Evolutionary conservation across 1,140 invertebrate genomes (phyloP), one percentile per base, ranked within the genome.

Genomic region (Bradysia coprophila): DNA sequence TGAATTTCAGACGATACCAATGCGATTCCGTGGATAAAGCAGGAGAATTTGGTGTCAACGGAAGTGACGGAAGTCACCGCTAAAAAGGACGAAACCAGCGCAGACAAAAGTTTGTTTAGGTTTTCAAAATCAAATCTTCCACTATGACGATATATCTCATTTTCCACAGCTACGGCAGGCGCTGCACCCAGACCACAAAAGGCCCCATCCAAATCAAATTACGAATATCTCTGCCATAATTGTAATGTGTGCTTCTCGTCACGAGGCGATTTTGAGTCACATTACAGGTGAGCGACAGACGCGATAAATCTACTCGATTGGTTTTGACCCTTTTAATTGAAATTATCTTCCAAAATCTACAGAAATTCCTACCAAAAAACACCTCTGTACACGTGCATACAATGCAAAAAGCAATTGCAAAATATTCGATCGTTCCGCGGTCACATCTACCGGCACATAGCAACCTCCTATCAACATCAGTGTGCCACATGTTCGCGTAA

Each of bases 401-500:
- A 11, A 6, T 41, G 40, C 23, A 22, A 41, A 5, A 31, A 41
- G 19, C 23, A 20, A 11, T 13, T 20, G 18, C 20, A 41, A 21
- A 41, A 41, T 24, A 31, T 23, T 9, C 23, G 24, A 28, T 31
- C 24, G 20, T 33, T 31, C n/a, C 23, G 23, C 4, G 15, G 24
- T 20, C 40, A 41, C 23, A 32, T 32, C 10, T 32, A 31, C 11
- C 23, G 24, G 13, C 40, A 41, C 16, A 8, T 39, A n/a, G n/a
- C 32, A 10, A 38, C n/a, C 16, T 4, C 16, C 10, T 9, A 20
- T 9, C 18, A 33, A 19, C 33, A 16, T 18, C 23, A 28, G 21
- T 47, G 42, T 28, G 21, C 21, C 21, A 9, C 31, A 38, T 47
- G 43, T 20, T 11, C 32, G n/a, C 41, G 44, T 3, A 41, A 9